Evolutionary conservation across 2,113 vertebrate species (phyloP).

Genomic region (Columbina picui): DNA sequence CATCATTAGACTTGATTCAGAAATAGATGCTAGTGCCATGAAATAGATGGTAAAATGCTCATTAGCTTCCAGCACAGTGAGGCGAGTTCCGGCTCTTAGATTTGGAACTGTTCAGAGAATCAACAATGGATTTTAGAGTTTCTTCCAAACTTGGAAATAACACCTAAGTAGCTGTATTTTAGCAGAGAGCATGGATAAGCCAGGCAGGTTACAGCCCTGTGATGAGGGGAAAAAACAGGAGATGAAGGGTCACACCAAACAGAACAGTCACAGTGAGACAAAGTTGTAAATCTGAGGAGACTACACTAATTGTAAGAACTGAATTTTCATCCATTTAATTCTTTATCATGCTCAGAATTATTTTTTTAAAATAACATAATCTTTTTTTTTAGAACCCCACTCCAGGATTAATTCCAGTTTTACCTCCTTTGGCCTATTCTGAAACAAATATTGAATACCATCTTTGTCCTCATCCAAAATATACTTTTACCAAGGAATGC

Average conservation of each 20-base stretch:
- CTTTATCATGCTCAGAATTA: background rate
- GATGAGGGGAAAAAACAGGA: background rate
- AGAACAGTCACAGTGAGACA: background rate
- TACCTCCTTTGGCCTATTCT: slow-evolving; percentile 77
- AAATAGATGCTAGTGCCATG: background rate
- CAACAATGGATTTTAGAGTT: background rate
- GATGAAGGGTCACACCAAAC: background rate
- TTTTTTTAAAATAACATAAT: background rate
- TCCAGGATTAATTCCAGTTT: slow-evolving; percentile 82
- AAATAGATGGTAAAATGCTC: background rate
- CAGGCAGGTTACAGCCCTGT: background rate
- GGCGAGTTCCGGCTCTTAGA: background rate
- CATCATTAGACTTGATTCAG: background rate
- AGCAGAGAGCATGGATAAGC: background rate
- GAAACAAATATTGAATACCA: slow-evolving; percentile 86
- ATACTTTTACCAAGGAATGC: slow-evolving; percentile 63
- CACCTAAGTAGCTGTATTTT: background rate
- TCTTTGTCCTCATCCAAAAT: slow-evolving; percentile 86
- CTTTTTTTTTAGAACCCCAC: slow-evolving; percentile 83
- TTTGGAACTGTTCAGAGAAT: background rate
- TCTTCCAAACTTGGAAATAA: background rate
- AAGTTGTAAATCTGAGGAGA: background rate
- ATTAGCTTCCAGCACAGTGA: background rate
- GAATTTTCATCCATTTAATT: background rate
- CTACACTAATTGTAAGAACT: background rate